Evolutionary conservation across 1,140 invertebrate genomes (phyloP).

Genomic region (Sycophaga agraensis): DNA sequence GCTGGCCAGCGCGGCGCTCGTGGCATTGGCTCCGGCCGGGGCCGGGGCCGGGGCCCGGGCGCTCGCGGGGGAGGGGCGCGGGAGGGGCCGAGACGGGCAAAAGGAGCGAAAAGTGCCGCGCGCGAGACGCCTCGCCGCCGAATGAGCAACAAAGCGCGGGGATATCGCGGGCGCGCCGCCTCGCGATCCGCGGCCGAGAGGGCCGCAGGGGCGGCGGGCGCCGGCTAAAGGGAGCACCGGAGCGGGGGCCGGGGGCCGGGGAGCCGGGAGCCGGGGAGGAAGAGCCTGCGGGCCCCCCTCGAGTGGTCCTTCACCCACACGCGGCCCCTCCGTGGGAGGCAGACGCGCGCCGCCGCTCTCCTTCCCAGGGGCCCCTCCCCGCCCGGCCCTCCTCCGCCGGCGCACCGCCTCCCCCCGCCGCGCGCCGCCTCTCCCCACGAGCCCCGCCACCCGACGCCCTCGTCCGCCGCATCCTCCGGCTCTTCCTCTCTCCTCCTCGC

Average conservation of each 20-base stretch:
- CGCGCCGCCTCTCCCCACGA: background rate
- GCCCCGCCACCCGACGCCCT: constrained; percentile 18
- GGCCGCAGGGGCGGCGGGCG: too few species aligned
- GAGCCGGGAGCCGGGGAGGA: too few species aligned
- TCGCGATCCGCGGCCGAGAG: background rate
- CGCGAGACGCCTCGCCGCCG: background rate
- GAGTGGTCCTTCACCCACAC: constrained; percentile 32
- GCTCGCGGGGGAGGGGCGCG: background rate
- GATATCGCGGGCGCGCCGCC: background rate
- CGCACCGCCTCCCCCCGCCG: background rate
- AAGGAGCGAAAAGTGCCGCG: background rate
- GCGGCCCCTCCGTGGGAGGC: too few species aligned
- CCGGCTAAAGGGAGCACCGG: constrained; percentile 12
- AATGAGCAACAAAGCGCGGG: background rate
- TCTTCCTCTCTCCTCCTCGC: constrained; percentile 5
- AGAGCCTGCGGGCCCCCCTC: constrained; percentile 25
- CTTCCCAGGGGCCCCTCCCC: too few species aligned
- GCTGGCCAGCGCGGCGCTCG: background rate
- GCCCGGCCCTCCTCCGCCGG: background rate
- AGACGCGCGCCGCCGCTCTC: background rate
- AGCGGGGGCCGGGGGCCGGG: constrained; percentile 15
- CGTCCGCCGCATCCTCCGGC: background rate
- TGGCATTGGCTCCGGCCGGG: constrained; percentile 14
- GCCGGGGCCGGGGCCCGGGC: constrained; percentile 19
- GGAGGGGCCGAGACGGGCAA: background rate